Percentiles rank a stretch among this genome's conserved stretches.
Evolutionary conservation across 2,113 vertebrate genomes (phyloP).

Genomic region (Morone saxatilis): DNA sequence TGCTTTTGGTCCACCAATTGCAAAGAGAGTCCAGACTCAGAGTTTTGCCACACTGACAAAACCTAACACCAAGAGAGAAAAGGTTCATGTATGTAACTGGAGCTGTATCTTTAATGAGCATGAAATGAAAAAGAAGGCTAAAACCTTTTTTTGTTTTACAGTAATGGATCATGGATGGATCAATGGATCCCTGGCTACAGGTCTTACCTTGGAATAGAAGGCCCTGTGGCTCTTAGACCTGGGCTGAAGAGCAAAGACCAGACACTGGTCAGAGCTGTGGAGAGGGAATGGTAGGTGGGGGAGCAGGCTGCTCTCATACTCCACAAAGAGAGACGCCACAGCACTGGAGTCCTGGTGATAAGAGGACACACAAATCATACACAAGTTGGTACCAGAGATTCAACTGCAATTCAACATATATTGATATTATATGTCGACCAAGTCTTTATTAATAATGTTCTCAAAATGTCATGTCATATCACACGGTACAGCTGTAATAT

Average conservation of each 20-base stretch:
- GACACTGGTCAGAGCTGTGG: constrained; percentile 83
- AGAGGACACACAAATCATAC: background rate
- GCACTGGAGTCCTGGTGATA: constrained; percentile 87
- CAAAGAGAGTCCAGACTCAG: constrained; percentile 85
- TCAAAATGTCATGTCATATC: background rate
- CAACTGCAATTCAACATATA: background rate
- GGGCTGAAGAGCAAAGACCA: constrained; percentile 91
- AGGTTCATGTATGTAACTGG: background rate
- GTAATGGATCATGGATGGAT: no score
- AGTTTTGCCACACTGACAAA: constrained; percentile 87
- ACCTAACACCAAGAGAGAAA: constrained; percentile 83
- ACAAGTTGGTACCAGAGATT: background rate
- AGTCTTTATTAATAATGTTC: background rate
- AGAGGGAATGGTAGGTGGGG: constrained; percentile 91
- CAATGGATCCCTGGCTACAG: background rate
- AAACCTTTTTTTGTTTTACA: no score
- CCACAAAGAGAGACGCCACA: constrained; percentile 89
- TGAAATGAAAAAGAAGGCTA: background rate
- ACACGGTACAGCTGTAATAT: background rate
- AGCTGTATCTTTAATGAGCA: background rate
- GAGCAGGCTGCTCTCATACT: constrained; percentile 87
- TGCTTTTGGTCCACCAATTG: constrained; percentile 87
- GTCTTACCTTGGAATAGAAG: constrained; percentile 92
- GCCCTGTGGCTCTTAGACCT: constrained; percentile 90
- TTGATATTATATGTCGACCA: background rate